Percentiles rank a stretch among this genome's conserved stretches.
These are phyloP conservation scores for Apeira syringaria DNA, from an alignment of 2,888 invertebrate species.

Conservation along the genomic window DNA sequence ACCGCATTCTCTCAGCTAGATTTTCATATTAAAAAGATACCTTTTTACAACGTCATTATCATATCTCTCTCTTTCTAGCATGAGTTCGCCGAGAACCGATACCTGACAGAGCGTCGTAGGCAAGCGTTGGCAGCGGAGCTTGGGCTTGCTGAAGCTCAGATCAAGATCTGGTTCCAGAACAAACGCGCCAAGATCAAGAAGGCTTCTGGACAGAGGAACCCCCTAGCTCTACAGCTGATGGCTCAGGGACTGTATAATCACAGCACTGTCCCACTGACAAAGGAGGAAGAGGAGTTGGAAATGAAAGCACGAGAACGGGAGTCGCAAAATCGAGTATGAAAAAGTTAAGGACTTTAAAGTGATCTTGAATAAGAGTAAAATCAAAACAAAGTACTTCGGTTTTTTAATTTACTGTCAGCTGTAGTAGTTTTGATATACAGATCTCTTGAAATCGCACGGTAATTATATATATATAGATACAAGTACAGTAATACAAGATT, in stretches of 20 bases:
- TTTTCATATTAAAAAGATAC: no score
- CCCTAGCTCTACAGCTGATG: slow-evolving; percentile 94
- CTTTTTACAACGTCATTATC: no score
- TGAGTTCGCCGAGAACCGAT: slow-evolving; percentile 96
- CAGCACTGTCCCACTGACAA: slow-evolving; percentile 84
- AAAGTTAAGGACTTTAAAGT: not conserved
- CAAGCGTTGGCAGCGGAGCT: slow-evolving; percentile 96
- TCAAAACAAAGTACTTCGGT: no score
- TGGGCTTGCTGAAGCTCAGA: slow-evolving; percentile 97
- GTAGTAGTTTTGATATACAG: no score
- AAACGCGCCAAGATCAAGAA: slow-evolving; percentile 98
- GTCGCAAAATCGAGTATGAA: slow-evolving; percentile 56
- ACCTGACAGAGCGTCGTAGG: slow-evolving; percentile 95
- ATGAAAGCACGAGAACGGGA: slow-evolving; percentile 75
- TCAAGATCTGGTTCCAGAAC: slow-evolving; percentile 99
- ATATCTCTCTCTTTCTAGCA: slow-evolving; percentile 69
- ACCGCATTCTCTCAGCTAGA: no score
- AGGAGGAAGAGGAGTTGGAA: slow-evolving; percentile 88
- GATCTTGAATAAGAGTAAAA: no score
- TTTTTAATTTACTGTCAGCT: no score
- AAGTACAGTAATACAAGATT: no score
- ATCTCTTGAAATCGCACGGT: no score
- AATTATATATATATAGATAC: no score
- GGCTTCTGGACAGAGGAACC: slow-evolving; percentile 92
- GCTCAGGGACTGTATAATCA: slow-evolving; percentile 98